Conservation (phyloP, 2,797 vertebrate genomes). For the Esox masquinongy region DNA sequence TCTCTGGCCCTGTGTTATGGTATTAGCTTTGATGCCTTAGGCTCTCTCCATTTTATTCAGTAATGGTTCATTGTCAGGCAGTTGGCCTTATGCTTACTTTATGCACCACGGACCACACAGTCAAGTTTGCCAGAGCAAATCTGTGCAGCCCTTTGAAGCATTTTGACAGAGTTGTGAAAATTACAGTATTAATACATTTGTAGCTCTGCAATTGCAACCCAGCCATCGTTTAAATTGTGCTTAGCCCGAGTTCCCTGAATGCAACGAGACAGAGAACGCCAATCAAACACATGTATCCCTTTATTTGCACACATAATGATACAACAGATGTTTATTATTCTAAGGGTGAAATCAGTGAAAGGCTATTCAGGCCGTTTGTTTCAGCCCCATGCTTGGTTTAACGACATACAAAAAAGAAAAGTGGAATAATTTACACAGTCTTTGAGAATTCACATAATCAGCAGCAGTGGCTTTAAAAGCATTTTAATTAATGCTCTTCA, state of each 20-base stretch:
- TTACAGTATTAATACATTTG: slow-evolving; percentile 67
- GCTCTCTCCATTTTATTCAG: slow-evolving; percentile 72
- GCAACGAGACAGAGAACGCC: slow-evolving; percentile 53
- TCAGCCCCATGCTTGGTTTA: slow-evolving; percentile 45
- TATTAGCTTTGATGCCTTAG: slow-evolving; percentile 65
- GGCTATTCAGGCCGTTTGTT: slow-evolving; percentile 71
- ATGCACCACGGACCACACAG: slow-evolving; percentile 77
- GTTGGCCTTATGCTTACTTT: slow-evolving; percentile 76
- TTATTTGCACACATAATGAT: slow-evolving; percentile 75
- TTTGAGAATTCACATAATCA: slow-evolving; percentile 69
- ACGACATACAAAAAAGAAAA: slow-evolving; percentile 31
- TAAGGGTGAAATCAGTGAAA: slow-evolving; percentile 66
- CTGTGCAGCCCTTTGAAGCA: slow-evolving; percentile 67
- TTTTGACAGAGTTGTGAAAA: slow-evolving; percentile 66
- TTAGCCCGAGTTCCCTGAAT: slow-evolving; percentile 61
- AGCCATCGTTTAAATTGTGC: slow-evolving; percentile 72
- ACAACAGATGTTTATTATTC: slow-evolving; percentile 76
- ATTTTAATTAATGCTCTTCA: slow-evolving; percentile 77
- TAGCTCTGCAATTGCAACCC: slow-evolving; percentile 68
- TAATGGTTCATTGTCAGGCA: slow-evolving; percentile 65
- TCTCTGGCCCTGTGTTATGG: slow-evolving; percentile 55
- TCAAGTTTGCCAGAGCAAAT: slow-evolving; percentile 78
- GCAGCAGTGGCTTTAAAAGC: slow-evolving; percentile 58
- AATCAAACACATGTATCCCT: slow-evolving; percentile 57
- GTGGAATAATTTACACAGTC: slow-evolving; percentile 62